phyloP scores from a whole-genome alignment of 2,797 vertebrate genomes.

The Heliangelus exortis region DNA sequence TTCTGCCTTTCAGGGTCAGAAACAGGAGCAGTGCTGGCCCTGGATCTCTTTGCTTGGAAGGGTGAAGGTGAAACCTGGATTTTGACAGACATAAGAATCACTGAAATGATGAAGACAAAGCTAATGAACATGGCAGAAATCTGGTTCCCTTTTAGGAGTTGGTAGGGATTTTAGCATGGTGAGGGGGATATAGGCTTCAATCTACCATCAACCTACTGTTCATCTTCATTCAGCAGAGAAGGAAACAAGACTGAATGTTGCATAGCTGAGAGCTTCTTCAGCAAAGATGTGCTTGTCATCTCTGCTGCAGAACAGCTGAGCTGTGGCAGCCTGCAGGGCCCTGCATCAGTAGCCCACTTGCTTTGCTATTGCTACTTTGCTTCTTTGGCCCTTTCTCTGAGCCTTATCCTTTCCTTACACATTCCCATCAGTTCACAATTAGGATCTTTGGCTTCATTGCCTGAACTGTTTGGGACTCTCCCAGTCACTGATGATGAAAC shows the following conservation, averaged over 20 bases:
- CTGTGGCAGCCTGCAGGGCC: background rate
- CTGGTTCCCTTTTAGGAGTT: background rate
- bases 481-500: accelerated
- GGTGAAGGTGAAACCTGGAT: accelerated
- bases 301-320: background rate
- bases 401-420: background rate
- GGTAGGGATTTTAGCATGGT: background rate
- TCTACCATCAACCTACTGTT: accelerated
- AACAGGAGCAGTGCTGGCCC: background rate
- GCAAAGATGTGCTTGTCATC: background rate
- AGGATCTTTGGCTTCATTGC: background rate
- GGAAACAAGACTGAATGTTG: background rate
- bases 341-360: background rate
- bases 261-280: background rate
- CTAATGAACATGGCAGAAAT: background rate
- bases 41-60: background rate
- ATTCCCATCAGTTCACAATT: background rate
- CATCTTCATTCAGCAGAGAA: background rate
- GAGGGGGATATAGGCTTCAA: background rate
- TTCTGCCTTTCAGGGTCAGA: background rate
- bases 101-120: background rate
- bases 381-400: background rate
- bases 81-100: background rate
- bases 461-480: background rate
- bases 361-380: background rate